Percentiles rank a stretch among this genome's conserved stretches.
phyloP scores from a whole-genome alignment of 1,140 invertebrate species.

The Anoplophora glabripennis region DNA sequence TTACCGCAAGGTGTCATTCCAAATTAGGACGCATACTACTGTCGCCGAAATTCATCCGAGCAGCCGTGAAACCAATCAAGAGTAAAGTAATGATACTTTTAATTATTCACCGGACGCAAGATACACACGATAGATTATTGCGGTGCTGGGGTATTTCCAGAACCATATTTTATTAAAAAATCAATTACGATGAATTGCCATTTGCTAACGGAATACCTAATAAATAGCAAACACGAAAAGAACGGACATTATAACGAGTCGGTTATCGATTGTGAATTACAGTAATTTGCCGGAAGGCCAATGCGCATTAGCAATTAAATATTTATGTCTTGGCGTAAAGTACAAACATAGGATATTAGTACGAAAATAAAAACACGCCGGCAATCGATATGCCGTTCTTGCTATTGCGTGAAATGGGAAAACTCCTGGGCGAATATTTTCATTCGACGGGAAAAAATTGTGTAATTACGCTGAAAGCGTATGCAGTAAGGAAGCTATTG shows the following conservation, averaged over 20 bases:
- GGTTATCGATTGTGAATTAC: slow-evolving; percentile 34
- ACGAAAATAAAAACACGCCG: not conserved
- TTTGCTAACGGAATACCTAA: slow-evolving; percentile 35
- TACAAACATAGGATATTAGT: slow-evolving; percentile 4
- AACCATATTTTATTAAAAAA: slow-evolving; percentile 36
- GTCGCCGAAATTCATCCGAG: not conserved
- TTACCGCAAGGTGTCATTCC: too few species aligned
- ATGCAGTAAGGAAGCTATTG: not conserved
- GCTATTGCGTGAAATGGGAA: not conserved
- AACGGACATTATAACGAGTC: slow-evolving; percentile 26
- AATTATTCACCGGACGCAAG: not conserved
- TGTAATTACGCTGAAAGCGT: not conserved
- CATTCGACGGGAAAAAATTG: not conserved
- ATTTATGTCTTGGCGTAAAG: slow-evolving; percentile 20
- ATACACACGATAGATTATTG: not conserved
- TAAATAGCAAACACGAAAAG: slow-evolving; percentile 37
- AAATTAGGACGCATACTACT: too few species aligned
- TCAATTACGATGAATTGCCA: slow-evolving; percentile 29
- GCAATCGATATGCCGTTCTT: too few species aligned
- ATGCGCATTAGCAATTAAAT: slow-evolving; percentile 35
- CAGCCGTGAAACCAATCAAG: not conserved
- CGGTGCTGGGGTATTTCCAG: slow-evolving; percentile 4
- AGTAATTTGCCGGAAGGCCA: slow-evolving; percentile 35
- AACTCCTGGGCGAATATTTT: not conserved
- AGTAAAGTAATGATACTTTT: not conserved